Conservation (phyloP, 2,888 invertebrate genomes). For the Drymonia ruficornis region DNA sequence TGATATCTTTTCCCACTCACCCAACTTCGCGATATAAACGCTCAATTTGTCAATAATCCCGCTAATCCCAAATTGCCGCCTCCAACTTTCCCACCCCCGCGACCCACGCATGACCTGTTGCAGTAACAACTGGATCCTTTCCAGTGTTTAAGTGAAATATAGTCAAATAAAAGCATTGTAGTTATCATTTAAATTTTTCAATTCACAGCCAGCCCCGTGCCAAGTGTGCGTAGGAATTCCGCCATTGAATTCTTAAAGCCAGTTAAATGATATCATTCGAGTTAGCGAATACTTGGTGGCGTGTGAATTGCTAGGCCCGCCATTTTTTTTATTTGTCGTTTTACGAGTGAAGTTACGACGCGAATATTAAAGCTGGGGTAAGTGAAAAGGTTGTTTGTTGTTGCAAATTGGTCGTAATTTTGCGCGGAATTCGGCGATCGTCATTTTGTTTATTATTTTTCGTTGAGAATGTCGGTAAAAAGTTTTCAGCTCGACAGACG, state of each 20-base stretch:
- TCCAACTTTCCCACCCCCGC: slow-evolving; percentile 34
- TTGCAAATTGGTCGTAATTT: slow-evolving; percentile 31
- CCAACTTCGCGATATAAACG: no score
- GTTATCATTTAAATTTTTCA: slow-evolving; percentile 84
- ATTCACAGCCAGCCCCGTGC: slow-evolving; percentile 67
- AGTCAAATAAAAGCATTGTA: slow-evolving; percentile 73
- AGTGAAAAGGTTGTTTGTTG: slow-evolving; percentile 40
- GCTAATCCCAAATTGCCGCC: slow-evolving; percentile 19
- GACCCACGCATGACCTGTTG: slow-evolving; percentile 72
- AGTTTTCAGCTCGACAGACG: no score
- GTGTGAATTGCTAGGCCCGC: slow-evolving; percentile 44
- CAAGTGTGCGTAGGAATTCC: slow-evolving; percentile 59
- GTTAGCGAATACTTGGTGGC: slow-evolving; percentile 37
- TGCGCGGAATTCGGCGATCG: slow-evolving; percentile 24
- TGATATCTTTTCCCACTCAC: no score
- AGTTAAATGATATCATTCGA: slow-evolving; percentile 36
- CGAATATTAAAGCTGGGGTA: slow-evolving; percentile 40
- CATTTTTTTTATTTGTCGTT: slow-evolving; percentile 38
- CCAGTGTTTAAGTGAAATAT: slow-evolving; percentile 75
- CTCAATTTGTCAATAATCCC: slow-evolving; percentile 7
- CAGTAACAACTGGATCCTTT: slow-evolving; percentile 65
- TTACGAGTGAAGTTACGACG: slow-evolving; percentile 37
- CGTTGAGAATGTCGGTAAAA: no score
- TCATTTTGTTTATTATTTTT: slow-evolving; percentile 22
- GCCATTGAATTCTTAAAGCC: slow-evolving; percentile 30